Percentiles rank a stretch among this genome's conserved stretches.
Evolutionary conservation across 2,113 vertebrate genomes (phyloP).

Genomic region (Ahaetulla prasina): DNA sequence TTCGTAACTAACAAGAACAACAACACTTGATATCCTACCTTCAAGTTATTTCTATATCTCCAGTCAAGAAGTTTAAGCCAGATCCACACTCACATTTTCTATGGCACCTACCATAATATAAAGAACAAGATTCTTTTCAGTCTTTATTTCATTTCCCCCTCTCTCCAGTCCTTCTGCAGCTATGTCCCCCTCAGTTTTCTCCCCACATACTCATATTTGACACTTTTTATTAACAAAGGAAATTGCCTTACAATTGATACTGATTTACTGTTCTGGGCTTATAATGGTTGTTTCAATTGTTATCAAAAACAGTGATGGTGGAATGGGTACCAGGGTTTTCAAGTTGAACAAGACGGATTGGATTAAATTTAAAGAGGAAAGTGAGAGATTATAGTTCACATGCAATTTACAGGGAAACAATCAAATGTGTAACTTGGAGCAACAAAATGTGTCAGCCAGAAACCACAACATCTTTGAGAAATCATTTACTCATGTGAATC

Average conservation of each 20-base stretch:
- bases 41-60: rapidly evolving
- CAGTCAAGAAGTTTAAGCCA: neutral
- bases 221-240: slow-evolving; percentile 26
- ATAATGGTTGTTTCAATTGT: slow-evolving; percentile 40
- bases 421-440: slow-evolving; percentile 58
- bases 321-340: slow-evolving; percentile 39
- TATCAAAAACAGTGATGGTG: slow-evolving; percentile 21
- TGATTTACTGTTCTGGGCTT: neutral
- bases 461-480: slow-evolving; percentile 58
- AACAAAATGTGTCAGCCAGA: slow-evolving; percentile 61
- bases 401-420: slow-evolving; percentile 64
- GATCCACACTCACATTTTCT: neutral
- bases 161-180: neutral
- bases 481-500: slow-evolving; percentile 52
- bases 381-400: slow-evolving; percentile 59
- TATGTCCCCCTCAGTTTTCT: neutral
- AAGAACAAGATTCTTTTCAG: neutral
- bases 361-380: slow-evolving; percentile 49
- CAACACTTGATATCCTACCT: neutral
- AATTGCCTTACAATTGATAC: neutral
- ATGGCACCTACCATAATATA: neutral
- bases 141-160: neutral
- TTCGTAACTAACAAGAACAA: no score
- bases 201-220: neutral
- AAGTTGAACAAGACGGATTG: slow-evolving; percentile 34